phyloP scores from a whole-genome alignment of 2,797 vertebrate genomes.

The Lophotriccus pileatus region DNA sequence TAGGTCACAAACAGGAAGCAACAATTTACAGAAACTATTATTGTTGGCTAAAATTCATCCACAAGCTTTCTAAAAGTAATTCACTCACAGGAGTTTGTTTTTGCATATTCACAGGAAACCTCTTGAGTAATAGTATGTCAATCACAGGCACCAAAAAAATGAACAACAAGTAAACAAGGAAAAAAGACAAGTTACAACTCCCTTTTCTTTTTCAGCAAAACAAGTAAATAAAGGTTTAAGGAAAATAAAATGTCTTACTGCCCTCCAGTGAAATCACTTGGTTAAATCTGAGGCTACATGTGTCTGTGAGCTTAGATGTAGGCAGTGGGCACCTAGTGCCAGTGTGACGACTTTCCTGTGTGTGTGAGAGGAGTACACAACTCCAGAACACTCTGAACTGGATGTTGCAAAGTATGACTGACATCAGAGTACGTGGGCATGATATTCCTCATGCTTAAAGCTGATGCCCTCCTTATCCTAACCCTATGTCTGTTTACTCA shows the following conservation, averaged over 20 bases:
- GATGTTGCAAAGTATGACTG: neutral
- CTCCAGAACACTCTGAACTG: neutral
- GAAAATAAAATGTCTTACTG: neutral
- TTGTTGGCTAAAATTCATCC: neutral
- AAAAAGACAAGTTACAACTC: neutral
- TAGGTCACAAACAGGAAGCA: neutral
- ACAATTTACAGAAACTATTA: neutral
- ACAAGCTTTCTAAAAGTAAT: neutral
- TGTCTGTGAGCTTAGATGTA: neutral
- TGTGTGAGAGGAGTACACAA: neutral
- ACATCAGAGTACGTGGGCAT: neutral
- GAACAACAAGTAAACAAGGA: neutral
- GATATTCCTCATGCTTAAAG: neutral
- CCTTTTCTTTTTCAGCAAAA: neutral
- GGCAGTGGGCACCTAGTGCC: neutral
- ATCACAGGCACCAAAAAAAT: neutral
- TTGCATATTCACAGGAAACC: neutral
- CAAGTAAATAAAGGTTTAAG: neutral
- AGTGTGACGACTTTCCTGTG: neutral
- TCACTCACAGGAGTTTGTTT: neutral
- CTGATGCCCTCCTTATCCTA: neutral
- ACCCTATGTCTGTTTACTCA: neutral
- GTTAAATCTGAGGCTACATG: neutral
- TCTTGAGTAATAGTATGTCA: neutral
- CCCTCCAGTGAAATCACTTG: neutral